Percentiles rank a stretch among this genome's conserved stretches.
phyloP scores from a whole-genome alignment of 35 echinoderm and acorn worm genomes.

The Patiria miniata region DNA sequence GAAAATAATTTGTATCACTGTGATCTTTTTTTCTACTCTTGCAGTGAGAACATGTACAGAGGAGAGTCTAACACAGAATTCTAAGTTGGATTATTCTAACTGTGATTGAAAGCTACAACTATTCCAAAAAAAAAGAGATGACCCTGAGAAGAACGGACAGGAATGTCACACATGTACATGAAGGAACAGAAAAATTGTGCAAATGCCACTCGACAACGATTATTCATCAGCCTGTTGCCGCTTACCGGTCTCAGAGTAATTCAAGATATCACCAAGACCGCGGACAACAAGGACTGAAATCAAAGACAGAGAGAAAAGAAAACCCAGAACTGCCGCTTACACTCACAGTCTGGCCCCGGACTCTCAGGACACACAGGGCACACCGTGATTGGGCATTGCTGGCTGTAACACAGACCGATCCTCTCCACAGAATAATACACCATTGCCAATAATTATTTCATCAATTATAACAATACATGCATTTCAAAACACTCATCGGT shows the following conservation, averaged over 20 bases:
- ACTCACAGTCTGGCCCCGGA: background rate
- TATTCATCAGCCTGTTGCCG: slow-evolving; percentile 1
- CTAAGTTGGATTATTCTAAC: too few species aligned
- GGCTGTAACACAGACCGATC: background rate
- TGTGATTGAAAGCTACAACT: too few species aligned
- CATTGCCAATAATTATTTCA: background rate
- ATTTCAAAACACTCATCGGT: too few species aligned
- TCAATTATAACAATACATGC: background rate
- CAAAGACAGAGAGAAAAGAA: background rate
- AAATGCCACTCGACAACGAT: too few species aligned
- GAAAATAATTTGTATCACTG: too few species aligned
- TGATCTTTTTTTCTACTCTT: too few species aligned
- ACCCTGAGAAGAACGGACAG: too few species aligned
- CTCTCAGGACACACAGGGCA: background rate
- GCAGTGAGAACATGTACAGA: too few species aligned
- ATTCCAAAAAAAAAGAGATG: too few species aligned
- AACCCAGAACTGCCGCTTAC: slow-evolving; percentile 26
- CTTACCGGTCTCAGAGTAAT: background rate
- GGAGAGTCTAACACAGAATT: too few species aligned
- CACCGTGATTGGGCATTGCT: slow-evolving; percentile 8
- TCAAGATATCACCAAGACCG: background rate
- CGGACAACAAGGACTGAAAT: slow-evolving; percentile 18
- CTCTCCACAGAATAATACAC: background rate
- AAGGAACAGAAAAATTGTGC: too few species aligned
- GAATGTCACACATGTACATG: too few species aligned